phyloP scores from a whole-genome alignment of 2,888 invertebrate species.

The Brassicogethes aeneus region DNA sequence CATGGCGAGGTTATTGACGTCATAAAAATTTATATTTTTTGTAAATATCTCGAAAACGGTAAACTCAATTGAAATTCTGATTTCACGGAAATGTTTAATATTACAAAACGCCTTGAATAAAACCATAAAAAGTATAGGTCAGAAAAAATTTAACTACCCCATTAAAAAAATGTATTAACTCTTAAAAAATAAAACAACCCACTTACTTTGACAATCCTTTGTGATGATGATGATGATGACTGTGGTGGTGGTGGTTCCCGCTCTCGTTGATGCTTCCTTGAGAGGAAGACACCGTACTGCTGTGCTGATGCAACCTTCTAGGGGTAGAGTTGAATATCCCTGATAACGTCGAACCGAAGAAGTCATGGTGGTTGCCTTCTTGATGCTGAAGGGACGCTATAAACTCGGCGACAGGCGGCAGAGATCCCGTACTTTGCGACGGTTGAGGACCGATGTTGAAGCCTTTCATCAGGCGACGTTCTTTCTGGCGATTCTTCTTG shows the following conservation, averaged over 20 bases:
- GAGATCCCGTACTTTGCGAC: slow-evolving; percentile 47
- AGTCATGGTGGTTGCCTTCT: slow-evolving; percentile 49
- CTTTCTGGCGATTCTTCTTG: slow-evolving; percentile 89
- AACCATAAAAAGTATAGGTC: too few species aligned
- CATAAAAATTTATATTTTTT: too few species aligned
- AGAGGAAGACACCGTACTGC: slow-evolving; percentile 39
- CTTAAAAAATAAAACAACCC: too few species aligned
- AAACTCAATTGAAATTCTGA: too few species aligned
- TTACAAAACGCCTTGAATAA: too few species aligned
- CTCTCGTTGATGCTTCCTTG: slow-evolving; percentile 41
- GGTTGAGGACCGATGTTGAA: slow-evolving; percentile 81
- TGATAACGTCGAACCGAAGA: slow-evolving; percentile 61
- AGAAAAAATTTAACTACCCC: too few species aligned
- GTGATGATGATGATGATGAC: too few species aligned
- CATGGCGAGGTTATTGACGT: too few species aligned
- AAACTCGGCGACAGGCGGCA: slow-evolving; percentile 73
- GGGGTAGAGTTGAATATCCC: slow-evolving; percentile 51
- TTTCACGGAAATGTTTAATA: too few species aligned
- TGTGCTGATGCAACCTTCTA: slow-evolving; percentile 42
- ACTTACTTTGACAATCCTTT: slow-evolving; percentile 6
- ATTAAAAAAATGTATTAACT: too few species aligned
- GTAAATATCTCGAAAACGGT: too few species aligned
- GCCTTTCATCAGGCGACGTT: slow-evolving; percentile 86
- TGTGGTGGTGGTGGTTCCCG: slow-evolving; percentile 23
- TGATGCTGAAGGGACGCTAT: slow-evolving; percentile 62